Evolutionary conservation across 2,888 invertebrate species (phyloP), one percentile per base, ranked within the genome.

Genomic region (Agrotis clavis): DNA sequence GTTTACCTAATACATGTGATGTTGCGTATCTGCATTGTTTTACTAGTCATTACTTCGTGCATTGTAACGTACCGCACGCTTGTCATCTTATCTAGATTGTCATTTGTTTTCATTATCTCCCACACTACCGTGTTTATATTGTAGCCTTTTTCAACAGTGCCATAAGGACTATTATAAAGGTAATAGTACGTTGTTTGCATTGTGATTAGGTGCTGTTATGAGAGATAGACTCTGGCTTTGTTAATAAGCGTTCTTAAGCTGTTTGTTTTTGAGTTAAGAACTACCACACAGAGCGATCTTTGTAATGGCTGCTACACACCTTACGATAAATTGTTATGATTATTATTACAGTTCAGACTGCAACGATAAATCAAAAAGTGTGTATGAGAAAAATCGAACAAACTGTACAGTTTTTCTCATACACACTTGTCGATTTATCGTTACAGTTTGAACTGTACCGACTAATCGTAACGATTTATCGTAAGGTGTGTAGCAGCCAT

Each of bases 31-130:
- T 71, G 80, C 56, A 70, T 74, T 80, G 73, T 77, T 64, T 48
- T 79, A 63, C 47, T 59, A 69, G n/a, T n/a, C 54, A 19, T 35
- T 67, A 53, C 19, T 66, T 25, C 72, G 35, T 79, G 56, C 83
- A 72, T 76, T 82, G 67, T 62, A 59, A 65, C 69, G 64, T 61
- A 53, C 72, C 16, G 25, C 65, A 67, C 59, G 70, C 80, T 64
- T 70, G 83, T 83, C 80, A 73, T 71, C 51, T 80, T 66, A 71
- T 79, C 79, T 68, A 73, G 75, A 83, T 81, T 18, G 79, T 82
- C 82, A 74, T 81, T 81, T 81, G 72, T 82, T 82, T 75, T 56
- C 68, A 82, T 83, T 76, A 81, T 81, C 83, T 67, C 21, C 11
- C 57, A 53, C 51, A 77, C 66, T 83, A 80, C 67, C 63, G 67